Base-by-base conservation (phyloP, 2,888 invertebrate genomes). In the Anodontia alba region DNA sequence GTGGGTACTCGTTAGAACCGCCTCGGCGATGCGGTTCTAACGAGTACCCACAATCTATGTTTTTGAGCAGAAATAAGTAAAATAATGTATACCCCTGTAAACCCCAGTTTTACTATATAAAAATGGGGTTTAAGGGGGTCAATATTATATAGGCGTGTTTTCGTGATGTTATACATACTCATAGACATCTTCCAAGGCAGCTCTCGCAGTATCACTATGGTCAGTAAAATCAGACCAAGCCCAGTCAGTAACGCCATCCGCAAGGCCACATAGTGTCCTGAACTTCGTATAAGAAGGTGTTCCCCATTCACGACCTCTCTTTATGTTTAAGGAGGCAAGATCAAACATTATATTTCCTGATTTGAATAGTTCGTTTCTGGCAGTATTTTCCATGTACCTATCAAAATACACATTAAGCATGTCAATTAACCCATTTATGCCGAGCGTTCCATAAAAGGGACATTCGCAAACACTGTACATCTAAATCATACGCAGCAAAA, bases 151-250 rank as follows among this genome's bases (percentile, higher is more conserved):
- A 38, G 12, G 7, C 17, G 10, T 54, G n/a, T n/a, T n/a, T n/a
- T n/a, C n/a, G n/a, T n/a, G n/a, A n/a, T n/a, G n/a, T n/a, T n/a
- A n/a, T 54, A 54, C 78, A 69, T 69, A 78, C 79, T 26, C 74
- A 49, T 79, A 79, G 17, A 75, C 75, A 23, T 46, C 33, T 36
- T 75, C n/a, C 0, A 79, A 23, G 12, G 36, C 36, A n/a, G 49
- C 46, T 36, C 70, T 71, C n/a, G 49, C 71, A 1, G 71, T 71
- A 3, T 51, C 66, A 26, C 70, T 54, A 54, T 76, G 79, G 62
- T 38, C 62, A 15, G 33, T 49, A 1, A 83, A 74, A 23, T 68
- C 71, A n/a, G 33, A 36, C 71, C 75, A 76, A 3, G 29, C 33
- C 62, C 62, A 62, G 62, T 62, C 62, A 1, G 31, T 33, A 33